Base-by-base conservation (phyloP, 2,888 invertebrate genomes). In the Neoascia interrupta region DNA sequence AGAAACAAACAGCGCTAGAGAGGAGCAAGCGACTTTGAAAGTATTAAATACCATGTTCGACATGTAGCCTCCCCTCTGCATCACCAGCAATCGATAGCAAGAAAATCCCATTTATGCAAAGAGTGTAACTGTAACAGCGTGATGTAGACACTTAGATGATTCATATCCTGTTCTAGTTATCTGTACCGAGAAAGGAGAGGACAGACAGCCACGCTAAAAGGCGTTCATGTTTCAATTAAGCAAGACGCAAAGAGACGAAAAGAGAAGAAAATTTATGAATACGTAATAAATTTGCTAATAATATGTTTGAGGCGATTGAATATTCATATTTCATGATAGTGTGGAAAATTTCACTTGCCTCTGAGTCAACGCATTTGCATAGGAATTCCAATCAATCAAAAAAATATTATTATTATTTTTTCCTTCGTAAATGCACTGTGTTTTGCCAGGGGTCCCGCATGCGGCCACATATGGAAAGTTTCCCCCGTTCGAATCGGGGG, bases 311-410 rank as follows among this genome's bases (percentile, higher is more conserved):
- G 26, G 28, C 39, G 34, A 79, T 79, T 73, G 68, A 73, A 79
- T 79, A 79, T 79, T 79, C 73, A 79, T 79, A 73, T 28, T 26
- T 58, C 16, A 58, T 76, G 31, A 31, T 54, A 31, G 37, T 56
- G 49, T 69, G 74, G 56, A 60, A 79, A 72, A 36, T 79, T 79
- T 66, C 56, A 60, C 66, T 54, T 66, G 58, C 56, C 43, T 36
- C 41, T 39, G 37, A 16, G 39, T 47, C 31, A 63, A 28, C 21
- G 68, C 56, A 79, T 79, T 79, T 79, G 79, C 73, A 79, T 79
- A 61, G 61, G 66, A 79, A 79, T 79, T 73, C 45, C 79, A 66
- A 79, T 79, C 79, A 68, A 79, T 79, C 79, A 79, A 73, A 64
- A 51, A 37, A 72, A 45, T 41, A 41, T 23, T 49, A 23, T 26